Evolutionary conservation across 2,888 invertebrate genomes (phyloP).

Genomic region (Drosophila neutralis): DNA sequence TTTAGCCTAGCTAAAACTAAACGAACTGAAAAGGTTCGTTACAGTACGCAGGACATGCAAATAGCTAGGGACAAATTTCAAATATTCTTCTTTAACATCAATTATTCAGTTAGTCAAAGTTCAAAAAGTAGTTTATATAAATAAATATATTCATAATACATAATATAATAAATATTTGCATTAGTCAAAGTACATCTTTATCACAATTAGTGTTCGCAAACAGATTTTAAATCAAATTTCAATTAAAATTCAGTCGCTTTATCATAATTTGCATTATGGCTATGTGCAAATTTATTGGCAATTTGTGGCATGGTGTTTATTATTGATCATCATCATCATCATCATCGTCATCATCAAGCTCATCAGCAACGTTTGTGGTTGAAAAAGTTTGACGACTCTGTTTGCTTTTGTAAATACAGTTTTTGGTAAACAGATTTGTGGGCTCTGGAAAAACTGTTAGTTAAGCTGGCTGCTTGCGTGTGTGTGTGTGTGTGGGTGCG

Average conservation of each 20-base stretch:
- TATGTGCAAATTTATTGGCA: constrained; percentile 2
- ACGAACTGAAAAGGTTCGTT: too few relatives aligned
- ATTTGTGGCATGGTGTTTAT: constrained; percentile 12
- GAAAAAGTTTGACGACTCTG: neutral
- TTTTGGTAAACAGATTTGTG: constrained; percentile 11
- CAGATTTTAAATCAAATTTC: neutral
- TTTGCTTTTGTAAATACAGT: neutral
- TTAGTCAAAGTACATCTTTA: neutral
- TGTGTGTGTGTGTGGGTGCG: neutral
- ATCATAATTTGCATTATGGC: neutral
- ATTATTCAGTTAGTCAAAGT: too few relatives aligned
- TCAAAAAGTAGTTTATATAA: too few relatives aligned
- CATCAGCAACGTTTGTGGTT: constrained; percentile 12
- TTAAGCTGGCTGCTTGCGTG: neutral
- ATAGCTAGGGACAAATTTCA: too few relatives aligned
- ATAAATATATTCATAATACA: too few relatives aligned
- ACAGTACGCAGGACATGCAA: too few relatives aligned
- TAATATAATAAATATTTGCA: neutral
- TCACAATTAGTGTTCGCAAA: neutral
- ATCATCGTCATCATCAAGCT: neutral
- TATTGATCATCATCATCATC: constrained; percentile 15
- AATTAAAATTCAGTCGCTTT: neutral
- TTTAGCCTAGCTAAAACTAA: too few relatives aligned
- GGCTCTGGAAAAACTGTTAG: neutral
- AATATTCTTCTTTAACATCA: too few relatives aligned